Percentiles rank a stretch among this genome's conserved stretches.
These are phyloP conservation scores for Bovichtus diacanthus DNA, from an alignment of 2,797 vertebrate species.

Conservation along the genomic window DNA sequence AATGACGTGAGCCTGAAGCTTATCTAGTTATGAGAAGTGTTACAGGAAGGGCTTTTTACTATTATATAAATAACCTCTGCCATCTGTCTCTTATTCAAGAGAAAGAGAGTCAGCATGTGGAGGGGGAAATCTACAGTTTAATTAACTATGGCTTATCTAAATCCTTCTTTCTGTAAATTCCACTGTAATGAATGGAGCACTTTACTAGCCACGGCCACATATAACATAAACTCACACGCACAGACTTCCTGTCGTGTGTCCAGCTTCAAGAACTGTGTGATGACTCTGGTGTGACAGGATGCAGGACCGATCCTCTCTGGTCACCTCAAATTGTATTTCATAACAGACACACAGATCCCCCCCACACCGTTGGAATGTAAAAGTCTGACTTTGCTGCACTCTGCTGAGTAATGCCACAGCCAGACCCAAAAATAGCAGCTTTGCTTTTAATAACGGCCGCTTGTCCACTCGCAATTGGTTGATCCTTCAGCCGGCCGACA, in stretches of 20 bases:
- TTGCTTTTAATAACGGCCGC: constrained; percentile 56
- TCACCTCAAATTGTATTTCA: constrained; percentile 44
- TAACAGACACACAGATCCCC: constrained; percentile 23
- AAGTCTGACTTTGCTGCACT: constrained; percentile 62
- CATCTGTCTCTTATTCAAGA: constrained; percentile 50
- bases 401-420: constrained; percentile 72
- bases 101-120: constrained; percentile 19
- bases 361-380: constrained; percentile 20
- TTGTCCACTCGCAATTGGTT: constrained; percentile 63
- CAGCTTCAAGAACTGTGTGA: constrained; percentile 1
- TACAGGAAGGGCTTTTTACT: constrained; percentile 51
- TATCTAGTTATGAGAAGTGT: constrained; percentile 48
- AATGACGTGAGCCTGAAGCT: constrained; percentile 39
- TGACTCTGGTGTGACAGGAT: constrained; percentile 13
- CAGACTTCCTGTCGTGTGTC: constrained; percentile 11
- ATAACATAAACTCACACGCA: constrained; percentile 3
- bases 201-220: constrained; percentile 39
- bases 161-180: constrained; percentile 68
- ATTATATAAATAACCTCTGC: constrained; percentile 61
- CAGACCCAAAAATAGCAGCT: constrained; percentile 75
- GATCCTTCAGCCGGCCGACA: constrained; percentile 31
- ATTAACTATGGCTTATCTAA: constrained; percentile 76
- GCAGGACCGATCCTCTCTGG: constrained; percentile 31
- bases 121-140: constrained; percentile 49
- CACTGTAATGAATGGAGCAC: constrained; percentile 40